These are phyloP conservation scores for Sebastiscus albofasciatus DNA, from an alignment of 2,797 vertebrate species.

Conservation along the genomic window DNA sequence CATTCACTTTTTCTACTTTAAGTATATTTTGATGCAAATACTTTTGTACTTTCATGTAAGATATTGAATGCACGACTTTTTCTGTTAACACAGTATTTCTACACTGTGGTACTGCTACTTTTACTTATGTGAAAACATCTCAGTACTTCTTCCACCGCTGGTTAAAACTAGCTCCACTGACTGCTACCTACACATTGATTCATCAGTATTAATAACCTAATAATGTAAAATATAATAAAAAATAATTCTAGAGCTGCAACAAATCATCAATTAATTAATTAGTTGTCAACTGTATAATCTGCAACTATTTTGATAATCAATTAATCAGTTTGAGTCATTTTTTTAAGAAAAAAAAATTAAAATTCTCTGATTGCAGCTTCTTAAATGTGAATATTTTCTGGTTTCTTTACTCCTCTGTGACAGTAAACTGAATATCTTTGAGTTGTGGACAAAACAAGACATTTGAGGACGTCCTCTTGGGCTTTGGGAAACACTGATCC, in stretches of 20 bases:
- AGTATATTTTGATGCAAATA: rapidly evolving
- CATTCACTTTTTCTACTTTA: not conserved
- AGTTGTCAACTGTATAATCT: rapidly evolving
- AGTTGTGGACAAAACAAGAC: too few species aligned
- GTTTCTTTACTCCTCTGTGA: too few species aligned
- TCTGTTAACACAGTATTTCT: not conserved
- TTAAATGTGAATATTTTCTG: too few species aligned
- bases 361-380: too few species aligned
- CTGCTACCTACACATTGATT: not conserved
- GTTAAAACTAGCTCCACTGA: not conserved
- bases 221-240: not conserved
- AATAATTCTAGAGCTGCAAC: not conserved
- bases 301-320: too few species aligned
- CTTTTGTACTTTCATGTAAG: not conserved
- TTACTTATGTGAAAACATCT: too few species aligned
- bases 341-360: rapidly evolving
- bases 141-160: not conserved
- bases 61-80: not conserved
- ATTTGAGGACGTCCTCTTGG: too few species aligned
- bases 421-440: too few species aligned
- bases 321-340: too few species aligned
- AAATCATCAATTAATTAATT: too few species aligned
- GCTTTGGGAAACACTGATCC: too few species aligned
- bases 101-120: too few species aligned
- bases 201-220: not conserved